Evolutionary conservation across 2,113 vertebrate species (phyloP), one percentile per base, ranked within the genome.

Genomic region (Calyptommatus sinebrachiatus): DNA sequence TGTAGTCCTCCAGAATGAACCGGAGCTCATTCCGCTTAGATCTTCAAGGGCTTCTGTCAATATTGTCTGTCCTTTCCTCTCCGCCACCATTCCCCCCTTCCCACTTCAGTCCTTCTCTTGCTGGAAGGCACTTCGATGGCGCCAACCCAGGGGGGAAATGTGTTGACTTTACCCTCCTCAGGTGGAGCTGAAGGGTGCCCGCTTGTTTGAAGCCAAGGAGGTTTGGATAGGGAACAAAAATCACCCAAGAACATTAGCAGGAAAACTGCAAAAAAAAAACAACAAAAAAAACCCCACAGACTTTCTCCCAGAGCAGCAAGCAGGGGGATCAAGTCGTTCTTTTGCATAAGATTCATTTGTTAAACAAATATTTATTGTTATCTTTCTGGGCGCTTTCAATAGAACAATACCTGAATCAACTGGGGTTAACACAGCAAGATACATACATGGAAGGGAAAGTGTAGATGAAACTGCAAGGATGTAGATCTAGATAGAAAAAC

Each of bases 1-100:
- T 20, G 53, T 22, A 0, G 35, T 20, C 65, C 7, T 67, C 45
- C 71, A 83, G 83, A 80, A 75, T 77, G 61, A 18, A 53, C 2
- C 29, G 86, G 87, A 88, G 79, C 80, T 88, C 87, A 88, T 63
- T 29, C 24, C 26, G 31, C 65, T 80, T 45, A 70, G 72, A 77
- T 80, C 71, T 74, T 62, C 22, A 7, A 83, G 70, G 9, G 71
- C 46, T 26, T 86, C 31, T 29, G 73, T 84, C 82, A 88, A 88
- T 86, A 86, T 84, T 86, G 87, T 84, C 84, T 77, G 31, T 72
- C 75, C 80, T 28, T n/a, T 24, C 53, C 14, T 18, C 11, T 1
- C 31, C 12, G 14, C 28, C 41, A 41, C 35, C 35, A 41, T 2
- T n/a, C 60, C 7, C 70, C 22, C 62, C 18, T 16, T 26, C 66